Evolutionary conservation across 2,888 invertebrate genomes (phyloP).

Genomic region (Pterostichus niger): DNA sequence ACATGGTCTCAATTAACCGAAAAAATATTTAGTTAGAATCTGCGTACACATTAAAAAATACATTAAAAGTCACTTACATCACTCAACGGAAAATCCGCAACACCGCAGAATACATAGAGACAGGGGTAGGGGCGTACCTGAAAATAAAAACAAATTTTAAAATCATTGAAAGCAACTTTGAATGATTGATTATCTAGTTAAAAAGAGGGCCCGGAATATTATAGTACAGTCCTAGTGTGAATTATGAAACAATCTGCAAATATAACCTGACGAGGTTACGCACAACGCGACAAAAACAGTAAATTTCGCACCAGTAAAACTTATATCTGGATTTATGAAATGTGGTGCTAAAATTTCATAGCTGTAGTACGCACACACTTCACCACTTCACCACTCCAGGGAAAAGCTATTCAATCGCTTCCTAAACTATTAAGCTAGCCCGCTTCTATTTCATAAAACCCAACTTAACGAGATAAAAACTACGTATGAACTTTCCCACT

Average conservation of each 20-base stretch:
- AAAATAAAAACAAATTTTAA: too few relatives aligned
- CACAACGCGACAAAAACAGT: background rate
- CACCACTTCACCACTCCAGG: background rate
- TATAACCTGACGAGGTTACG: background rate
- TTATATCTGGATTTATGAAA: slow-evolving; percentile 43
- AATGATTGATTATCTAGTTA: too few relatives aligned
- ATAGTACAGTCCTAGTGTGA: too few relatives aligned
- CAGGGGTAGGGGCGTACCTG: too few relatives aligned
- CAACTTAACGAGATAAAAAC: background rate
- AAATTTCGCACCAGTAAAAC: slow-evolving; percentile 13
- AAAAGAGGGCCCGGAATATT: too few relatives aligned
- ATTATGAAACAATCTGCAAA: background rate
- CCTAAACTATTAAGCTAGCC: background rate
- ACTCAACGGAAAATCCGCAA: too few relatives aligned
- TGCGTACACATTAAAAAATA: too few relatives aligned
- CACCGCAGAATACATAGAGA: too few relatives aligned
- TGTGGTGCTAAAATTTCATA: slow-evolving; percentile 50
- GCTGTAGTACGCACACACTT: background rate
- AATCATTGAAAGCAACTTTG: too few relatives aligned
- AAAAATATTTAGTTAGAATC: too few relatives aligned
- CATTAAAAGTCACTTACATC: too few relatives aligned
- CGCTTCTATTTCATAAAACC: background rate
- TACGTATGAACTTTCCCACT: slow-evolving; percentile 3
- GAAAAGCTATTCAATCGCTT: slow-evolving; percentile 15
- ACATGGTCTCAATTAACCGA: too few relatives aligned